Conservation (phyloP, 2,888 invertebrate genomes). For the Platypus cylindrus region DNA sequence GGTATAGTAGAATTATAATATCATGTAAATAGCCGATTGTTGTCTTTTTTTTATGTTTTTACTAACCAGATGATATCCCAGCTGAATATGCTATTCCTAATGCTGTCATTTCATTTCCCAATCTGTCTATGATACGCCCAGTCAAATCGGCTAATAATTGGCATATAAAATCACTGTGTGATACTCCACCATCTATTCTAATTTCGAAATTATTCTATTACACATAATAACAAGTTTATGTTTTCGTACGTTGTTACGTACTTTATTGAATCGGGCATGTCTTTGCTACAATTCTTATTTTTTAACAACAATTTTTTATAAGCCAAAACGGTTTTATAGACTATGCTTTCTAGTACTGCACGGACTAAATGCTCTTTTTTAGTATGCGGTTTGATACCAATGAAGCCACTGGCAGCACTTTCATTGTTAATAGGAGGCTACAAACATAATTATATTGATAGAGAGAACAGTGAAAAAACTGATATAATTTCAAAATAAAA, state of each 20-base stretch:
- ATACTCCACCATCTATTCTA: conserved; percentile 95
- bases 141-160: conserved; percentile 79
- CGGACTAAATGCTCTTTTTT: conserved; percentile 66
- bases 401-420: conserved; percentile 70
- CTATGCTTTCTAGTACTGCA: conserved; percentile 75
- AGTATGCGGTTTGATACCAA: conserved; percentile 64
- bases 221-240: too few relatives aligned
- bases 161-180: conserved; percentile 81
- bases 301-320: too few relatives aligned
- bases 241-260: too few relatives aligned
- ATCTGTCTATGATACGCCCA: conserved; percentile 60
- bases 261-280: too few relatives aligned
- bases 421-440: conserved; percentile 85
- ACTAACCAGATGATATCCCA: conserved; percentile 60
- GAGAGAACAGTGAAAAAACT: too few relatives aligned
- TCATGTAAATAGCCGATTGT: too few relatives aligned
- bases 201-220: too few relatives aligned
- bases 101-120: conserved; percentile 70
- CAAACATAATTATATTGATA: conserved; percentile 11
- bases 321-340: conserved; percentile 68
- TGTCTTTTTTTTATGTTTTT: conserved; percentile 6
- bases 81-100: conserved; percentile 79
- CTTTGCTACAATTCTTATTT: too few relatives aligned
- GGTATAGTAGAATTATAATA: too few relatives aligned
- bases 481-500: not conserved